Conservation (phyloP, 2,113 vertebrate species). For the Hydropotes inermis region DNA sequence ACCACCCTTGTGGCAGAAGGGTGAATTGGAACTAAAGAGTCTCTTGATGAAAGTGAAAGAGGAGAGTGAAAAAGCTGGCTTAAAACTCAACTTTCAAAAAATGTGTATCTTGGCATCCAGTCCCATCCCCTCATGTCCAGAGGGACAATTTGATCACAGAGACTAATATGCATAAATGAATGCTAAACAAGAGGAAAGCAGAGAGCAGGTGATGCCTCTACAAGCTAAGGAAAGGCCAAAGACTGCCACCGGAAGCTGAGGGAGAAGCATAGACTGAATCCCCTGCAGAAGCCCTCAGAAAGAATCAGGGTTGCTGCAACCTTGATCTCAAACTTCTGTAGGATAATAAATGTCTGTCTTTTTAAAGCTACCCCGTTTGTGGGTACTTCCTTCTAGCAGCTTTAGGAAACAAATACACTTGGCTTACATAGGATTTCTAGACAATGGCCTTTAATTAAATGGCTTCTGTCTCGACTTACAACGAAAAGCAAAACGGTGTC, state of each 20-base stretch:
- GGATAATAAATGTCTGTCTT: not conserved
- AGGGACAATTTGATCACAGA: not conserved
- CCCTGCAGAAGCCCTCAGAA: not conserved
- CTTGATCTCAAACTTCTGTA: not conserved
- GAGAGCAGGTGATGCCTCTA: not conserved
- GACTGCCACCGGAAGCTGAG: not conserved
- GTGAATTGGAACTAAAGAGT: not conserved
- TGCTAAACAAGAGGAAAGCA: not conserved
- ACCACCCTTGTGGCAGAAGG: not conserved
- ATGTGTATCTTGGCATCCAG: not conserved
- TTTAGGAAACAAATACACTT: not conserved
- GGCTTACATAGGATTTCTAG: not conserved
- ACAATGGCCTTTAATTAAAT: not conserved
- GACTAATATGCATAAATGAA: not conserved
- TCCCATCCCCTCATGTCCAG: not conserved
- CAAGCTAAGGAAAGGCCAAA: rapidly evolving
- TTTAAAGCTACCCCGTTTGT: not conserved
- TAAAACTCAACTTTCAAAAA: not conserved
- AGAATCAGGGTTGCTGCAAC: not conserved
- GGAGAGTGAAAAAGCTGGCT: not conserved
- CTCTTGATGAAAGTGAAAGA: not conserved
- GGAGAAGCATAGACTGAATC: not conserved
- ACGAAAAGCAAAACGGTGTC: not conserved
- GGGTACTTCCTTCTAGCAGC: not conserved
- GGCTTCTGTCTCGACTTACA: not conserved